Percentiles rank a stretch among this genome's conserved stretches.
phyloP scores from a whole-genome alignment of 2,113 vertebrate genomes.

The Scartelaos histophorus region DNA sequence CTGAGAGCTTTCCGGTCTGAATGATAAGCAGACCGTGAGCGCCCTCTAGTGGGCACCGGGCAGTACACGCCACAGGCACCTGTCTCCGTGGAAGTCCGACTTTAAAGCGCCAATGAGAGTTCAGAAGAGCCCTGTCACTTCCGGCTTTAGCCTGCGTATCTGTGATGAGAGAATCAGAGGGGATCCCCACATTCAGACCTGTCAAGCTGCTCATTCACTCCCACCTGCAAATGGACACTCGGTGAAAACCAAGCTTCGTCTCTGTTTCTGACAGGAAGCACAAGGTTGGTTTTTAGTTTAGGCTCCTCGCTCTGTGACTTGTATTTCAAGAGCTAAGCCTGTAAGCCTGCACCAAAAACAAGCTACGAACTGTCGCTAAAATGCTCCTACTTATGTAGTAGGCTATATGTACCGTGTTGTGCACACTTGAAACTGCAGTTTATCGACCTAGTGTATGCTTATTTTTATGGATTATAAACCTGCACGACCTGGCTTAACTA shows the following conservation, averaged over 20 bases:
- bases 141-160: conserved; percentile 54
- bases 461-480: background rate
- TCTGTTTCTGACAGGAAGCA: conserved; percentile 41
- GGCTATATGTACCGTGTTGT: background rate
- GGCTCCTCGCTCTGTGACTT: background rate
- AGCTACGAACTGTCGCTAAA: background rate
- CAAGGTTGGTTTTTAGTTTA: conserved; percentile 45
- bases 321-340: conserved; percentile 46
- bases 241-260: background rate
- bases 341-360: conserved; percentile 45
- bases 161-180: conserved; percentile 22
- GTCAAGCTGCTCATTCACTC: conserved; percentile 7
- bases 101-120: conserved; percentile 40
- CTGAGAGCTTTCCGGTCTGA: background rate
- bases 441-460: background rate
- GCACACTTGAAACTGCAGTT: background rate
- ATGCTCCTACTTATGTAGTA: background rate
- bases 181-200: background rate
- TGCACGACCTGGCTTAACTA: background rate
- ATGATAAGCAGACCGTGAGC: background rate
- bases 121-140: conserved; percentile 49
- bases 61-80: background rate
- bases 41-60: conserved; percentile 13
- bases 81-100: background rate
- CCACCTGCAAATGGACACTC: background rate